Percentiles rank a stretch among this genome's conserved stretches.
Conservation (phyloP, 2,888 invertebrate genomes). For the Luperina nickerlii region DNA sequence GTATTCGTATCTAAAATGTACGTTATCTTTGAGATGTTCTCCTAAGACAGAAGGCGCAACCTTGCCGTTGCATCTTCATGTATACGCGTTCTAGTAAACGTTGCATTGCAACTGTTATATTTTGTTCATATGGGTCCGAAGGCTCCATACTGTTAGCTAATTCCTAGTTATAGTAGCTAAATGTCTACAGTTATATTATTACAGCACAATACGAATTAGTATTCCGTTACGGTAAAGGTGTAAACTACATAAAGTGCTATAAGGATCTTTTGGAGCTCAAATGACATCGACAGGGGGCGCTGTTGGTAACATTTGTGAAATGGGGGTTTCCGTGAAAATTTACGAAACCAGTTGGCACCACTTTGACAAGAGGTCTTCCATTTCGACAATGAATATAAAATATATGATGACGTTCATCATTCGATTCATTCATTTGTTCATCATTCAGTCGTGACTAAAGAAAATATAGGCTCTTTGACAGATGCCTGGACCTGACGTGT, state of each 20-base stretch:
- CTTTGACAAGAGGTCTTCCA: too few species aligned
- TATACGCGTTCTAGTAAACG: constrained; percentile 55
- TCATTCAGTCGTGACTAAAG: too few species aligned
- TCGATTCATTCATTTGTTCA: too few species aligned
- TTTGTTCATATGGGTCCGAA: constrained; percentile 59
- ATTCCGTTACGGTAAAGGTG: constrained; percentile 47
- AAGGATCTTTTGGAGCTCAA: background rate
- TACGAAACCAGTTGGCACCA: too few species aligned
- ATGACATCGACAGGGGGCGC: background rate
- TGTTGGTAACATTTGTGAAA: background rate
- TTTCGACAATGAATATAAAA: too few species aligned
- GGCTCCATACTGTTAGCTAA: constrained; percentile 67
- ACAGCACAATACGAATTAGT: constrained; percentile 52
- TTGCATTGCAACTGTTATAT: constrained; percentile 56
- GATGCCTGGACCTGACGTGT: too few species aligned
- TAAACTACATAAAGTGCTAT: constrained; percentile 21
- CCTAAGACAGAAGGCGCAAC: constrained; percentile 28
- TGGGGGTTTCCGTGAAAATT: too few species aligned
- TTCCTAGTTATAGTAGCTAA: constrained; percentile 65
- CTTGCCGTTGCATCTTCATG: constrained; percentile 38
- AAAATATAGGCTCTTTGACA: too few species aligned
- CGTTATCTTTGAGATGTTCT: constrained; percentile 35
- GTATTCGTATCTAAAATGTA: constrained; percentile 15
- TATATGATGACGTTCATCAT: too few species aligned
- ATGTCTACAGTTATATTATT: constrained; percentile 55